Evolutionary conservation across 2,888 invertebrate species (phyloP).

Genomic region (Clitarchus hookeri): DNA sequence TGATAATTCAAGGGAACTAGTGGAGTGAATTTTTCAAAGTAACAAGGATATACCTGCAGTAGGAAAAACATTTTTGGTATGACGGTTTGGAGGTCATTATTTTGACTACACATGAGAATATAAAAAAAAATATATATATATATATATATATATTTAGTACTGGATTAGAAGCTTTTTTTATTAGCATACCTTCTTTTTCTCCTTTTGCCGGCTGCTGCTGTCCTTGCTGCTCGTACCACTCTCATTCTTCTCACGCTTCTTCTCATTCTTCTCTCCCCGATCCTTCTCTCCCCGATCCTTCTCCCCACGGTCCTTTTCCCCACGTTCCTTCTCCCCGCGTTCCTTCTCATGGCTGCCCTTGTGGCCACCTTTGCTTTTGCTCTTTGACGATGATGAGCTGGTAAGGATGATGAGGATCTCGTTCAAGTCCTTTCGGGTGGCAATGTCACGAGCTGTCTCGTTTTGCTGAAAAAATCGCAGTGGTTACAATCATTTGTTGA

Average conservation of each 20-base stretch:
- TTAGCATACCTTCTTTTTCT: constrained; percentile 53
- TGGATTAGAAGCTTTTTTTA: background rate
- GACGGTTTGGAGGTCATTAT: no score
- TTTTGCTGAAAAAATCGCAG: constrained; percentile 61
- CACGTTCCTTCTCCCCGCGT: background rate
- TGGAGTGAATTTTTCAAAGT: no score
- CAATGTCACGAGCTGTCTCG: constrained; percentile 89
- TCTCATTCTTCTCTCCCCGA: constrained; percentile 42
- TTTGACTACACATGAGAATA: no score
- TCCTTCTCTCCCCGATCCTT: background rate
- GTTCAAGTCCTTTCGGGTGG: constrained; percentile 79
- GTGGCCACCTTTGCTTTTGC: constrained; percentile 35
- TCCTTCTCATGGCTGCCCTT: constrained; percentile 47
- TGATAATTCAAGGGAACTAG: no score
- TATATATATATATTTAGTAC: no score
- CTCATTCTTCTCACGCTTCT: constrained; percentile 57
- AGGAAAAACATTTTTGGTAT: no score
- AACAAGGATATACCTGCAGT: no score
- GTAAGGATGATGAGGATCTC: constrained; percentile 68
- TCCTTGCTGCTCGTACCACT: constrained; percentile 55
- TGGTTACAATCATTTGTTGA: background rate
- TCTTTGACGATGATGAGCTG: background rate
- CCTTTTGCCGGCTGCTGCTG: constrained; percentile 54
- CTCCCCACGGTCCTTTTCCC: constrained; percentile 46
- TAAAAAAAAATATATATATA: no score